Evolutionary conservation across 2,113 vertebrate genomes (phyloP), one percentile per base, ranked within the genome.

Genomic region (Cavia aperea): DNA sequence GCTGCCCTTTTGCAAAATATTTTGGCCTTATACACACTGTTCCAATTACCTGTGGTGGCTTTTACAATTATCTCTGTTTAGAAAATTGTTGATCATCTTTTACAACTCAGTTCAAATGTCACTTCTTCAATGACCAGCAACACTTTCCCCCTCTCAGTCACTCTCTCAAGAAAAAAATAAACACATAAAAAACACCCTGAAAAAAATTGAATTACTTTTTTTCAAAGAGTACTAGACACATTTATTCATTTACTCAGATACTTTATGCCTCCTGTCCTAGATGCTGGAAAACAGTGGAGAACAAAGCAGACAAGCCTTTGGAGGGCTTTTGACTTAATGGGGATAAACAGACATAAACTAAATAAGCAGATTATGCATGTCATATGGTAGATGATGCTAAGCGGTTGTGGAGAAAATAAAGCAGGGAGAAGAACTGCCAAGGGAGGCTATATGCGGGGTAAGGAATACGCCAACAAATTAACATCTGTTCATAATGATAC

Each of bases 21-120:
- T 63, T 70, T 62, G 72, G 10, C 23, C 33, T 58, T 89, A 58
- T 33, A 49, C 11, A 13, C 31, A 21, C 12, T 81, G 4, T 72
- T 87, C n/a, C 68, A 84, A 86, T 68, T 79, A 92, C 33, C 46
- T 78, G 33, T 70, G 86, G 63, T 49, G 78, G 23, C 62, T 54
- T 87, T 81, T 60, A 86, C 39, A 43, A 26, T 58, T 13, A n/a
- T 56, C 33, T 72, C 23, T 86, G 21, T 58, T 46, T 88, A 46
- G 78, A 85, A 95, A 88, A 81, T 81, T 90, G 39, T n/a, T 87
- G 16, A 33, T 68, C 43, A 56, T 54, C 54, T 51, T 85, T 70
- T 54, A 81, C 21, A 81, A 21, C 39, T 62, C 33, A 72, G 54
- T 78, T 82, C n/a, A 72, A n/a, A 68, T 68, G 18, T 54, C 51